A percentile compares a stretch with the other conserved stretches of the same genome.
Conservation (phyloP, 2,888 invertebrate species). For the Pecten maximus region DNA sequence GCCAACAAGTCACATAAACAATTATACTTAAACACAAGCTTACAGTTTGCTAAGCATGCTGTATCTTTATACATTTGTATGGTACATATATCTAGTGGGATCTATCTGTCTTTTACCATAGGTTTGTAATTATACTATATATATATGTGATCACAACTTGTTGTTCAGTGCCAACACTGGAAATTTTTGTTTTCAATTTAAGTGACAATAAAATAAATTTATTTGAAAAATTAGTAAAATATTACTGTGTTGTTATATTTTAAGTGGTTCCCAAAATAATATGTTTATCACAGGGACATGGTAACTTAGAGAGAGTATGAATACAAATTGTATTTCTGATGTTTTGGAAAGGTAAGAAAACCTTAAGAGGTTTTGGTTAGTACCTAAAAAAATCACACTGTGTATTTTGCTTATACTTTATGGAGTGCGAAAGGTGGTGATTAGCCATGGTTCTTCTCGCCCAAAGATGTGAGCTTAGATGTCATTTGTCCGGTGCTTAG, state of each 20-base stretch:
- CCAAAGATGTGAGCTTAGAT: no score
- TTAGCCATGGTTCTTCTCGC: no score
- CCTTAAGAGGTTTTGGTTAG: no score
- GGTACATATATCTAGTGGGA: background rate
- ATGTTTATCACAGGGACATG: no score
- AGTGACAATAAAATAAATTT: conserved; percentile 28
- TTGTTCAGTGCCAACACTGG: background rate
- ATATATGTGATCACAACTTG: background rate
- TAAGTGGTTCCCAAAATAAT: background rate
- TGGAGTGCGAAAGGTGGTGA: no score
- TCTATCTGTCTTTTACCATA: background rate
- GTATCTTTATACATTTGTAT: background rate
- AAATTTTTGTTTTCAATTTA: conserved; percentile 1
- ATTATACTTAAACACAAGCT: no score
- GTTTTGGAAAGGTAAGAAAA: no score
- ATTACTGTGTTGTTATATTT: background rate
- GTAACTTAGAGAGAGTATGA: no score
- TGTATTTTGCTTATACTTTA: no score
- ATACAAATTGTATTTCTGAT: no score
- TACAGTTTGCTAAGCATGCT: background rate
- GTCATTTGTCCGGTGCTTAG: no score
- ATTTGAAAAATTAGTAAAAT: background rate
- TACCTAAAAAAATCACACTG: no score
- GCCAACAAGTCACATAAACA: background rate
- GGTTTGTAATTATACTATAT: background rate